Conservation (phyloP, 1,140 invertebrate species). For the Diploscapter pachys region DNA sequence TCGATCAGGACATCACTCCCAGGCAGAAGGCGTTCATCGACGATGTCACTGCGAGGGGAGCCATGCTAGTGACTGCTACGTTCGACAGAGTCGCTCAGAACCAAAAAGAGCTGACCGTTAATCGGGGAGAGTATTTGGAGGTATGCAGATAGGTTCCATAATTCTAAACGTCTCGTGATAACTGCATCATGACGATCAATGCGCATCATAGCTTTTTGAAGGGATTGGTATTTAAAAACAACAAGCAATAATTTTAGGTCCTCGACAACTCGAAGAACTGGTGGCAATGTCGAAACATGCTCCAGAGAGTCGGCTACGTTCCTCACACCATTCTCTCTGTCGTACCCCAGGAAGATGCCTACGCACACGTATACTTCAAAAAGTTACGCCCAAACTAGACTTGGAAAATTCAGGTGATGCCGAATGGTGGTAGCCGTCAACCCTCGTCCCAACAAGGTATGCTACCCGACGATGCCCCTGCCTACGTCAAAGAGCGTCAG, state of each 20-base stretch:
- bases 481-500: conserved; percentile 67
- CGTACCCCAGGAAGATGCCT: conserved; percentile 21
- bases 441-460: conserved; percentile 44
- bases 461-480: conserved; percentile 50
- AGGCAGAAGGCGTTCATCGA: conserved; percentile 46
- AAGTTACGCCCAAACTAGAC: neutral
- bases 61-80: conserved; percentile 83
- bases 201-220: neutral
- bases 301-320: conserved; percentile 70
- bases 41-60: conserved; percentile 62
- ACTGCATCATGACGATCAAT: too few relatives aligned
- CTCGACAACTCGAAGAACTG: conserved; percentile 91
- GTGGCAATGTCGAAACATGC: conserved; percentile 89
- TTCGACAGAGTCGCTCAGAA: conserved; percentile 95
- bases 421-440: conserved; percentile 30
- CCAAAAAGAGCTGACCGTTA: conserved; percentile 91
- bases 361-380: conserved; percentile 14
- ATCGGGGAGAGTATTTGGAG: conserved; percentile 89
- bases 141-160: conserved; percentile 62
- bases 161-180: neutral
- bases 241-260: conserved; percentile 66
- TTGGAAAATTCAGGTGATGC: neutral
- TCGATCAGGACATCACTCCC: conserved; percentile 23
- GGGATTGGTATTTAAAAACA: conserved; percentile 7
- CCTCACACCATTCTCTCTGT: conserved; percentile 88